phyloP scores from a whole-genome alignment of 2,113 vertebrate species.

The Boleophthalmus pectinirostris region DNA sequence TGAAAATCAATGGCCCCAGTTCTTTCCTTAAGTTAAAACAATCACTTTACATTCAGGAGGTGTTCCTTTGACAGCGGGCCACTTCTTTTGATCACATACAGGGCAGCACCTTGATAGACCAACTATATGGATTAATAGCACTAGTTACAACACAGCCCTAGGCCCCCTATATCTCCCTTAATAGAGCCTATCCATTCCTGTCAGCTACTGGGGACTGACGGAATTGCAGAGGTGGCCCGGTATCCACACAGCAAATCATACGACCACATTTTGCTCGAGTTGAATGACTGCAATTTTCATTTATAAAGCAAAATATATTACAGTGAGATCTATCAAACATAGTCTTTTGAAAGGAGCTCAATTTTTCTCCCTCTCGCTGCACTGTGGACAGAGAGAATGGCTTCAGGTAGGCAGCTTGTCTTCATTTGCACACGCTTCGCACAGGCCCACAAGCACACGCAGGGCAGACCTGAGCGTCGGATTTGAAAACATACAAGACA shows the following conservation, averaged over 20 bases:
- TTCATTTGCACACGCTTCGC: slow-evolving; percentile 46
- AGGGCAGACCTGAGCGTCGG: background rate
- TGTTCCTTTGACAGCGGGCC: slow-evolving; percentile 52
- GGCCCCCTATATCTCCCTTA: slow-evolving; percentile 75
- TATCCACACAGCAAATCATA: slow-evolving; percentile 69
- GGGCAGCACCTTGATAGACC: slow-evolving; percentile 70
- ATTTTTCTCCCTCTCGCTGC: background rate
- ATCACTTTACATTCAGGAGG: slow-evolving; percentile 50
- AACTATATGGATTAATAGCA: slow-evolving; percentile 83
- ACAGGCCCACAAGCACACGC: background rate
- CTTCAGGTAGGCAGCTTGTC: slow-evolving; percentile 46
- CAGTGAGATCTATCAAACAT: slow-evolving; percentile 49
- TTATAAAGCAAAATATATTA: slow-evolving; percentile 59
- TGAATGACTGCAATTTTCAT: slow-evolving; percentile 66
- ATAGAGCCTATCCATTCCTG: slow-evolving; percentile 82
- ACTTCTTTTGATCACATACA: slow-evolving; percentile 56
- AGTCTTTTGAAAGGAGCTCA: slow-evolving; percentile 17
- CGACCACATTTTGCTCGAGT: slow-evolving; percentile 61
- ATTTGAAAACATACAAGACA: background rate
- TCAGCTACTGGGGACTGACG: slow-evolving; percentile 76
- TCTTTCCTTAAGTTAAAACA: slow-evolving; percentile 37
- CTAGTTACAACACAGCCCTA: slow-evolving; percentile 75
- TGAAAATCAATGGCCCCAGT: background rate
- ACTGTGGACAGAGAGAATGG: slow-evolving; percentile 22
- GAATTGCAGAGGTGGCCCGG: slow-evolving; percentile 75